phyloP scores from a whole-genome alignment of 2,888 invertebrate genomes.

The Lasioglossum marginatum region DNA sequence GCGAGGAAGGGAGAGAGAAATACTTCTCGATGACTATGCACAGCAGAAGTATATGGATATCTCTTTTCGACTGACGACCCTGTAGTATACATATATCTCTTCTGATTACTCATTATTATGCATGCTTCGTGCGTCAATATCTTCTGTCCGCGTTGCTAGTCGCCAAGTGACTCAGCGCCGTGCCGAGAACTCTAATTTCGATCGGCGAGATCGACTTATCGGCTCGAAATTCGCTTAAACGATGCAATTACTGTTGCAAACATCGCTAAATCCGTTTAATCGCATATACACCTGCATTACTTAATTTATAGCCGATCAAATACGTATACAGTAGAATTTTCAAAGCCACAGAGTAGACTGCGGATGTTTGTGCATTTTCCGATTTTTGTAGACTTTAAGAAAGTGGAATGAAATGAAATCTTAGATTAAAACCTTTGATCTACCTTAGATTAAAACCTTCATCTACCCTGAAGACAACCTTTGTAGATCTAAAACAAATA shows the following conservation, averaged over 20 bases:
- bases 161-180: slow-evolving; percentile 54
- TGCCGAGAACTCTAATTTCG: slow-evolving; percentile 33
- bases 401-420: no score
- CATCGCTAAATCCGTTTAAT: not conserved
- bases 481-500: no score
- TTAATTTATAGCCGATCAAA: not conserved
- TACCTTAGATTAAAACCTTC: no score
- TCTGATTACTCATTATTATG: slow-evolving; percentile 62
- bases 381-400: no score
- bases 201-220: slow-evolving; percentile 34
- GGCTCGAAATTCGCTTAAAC: not conserved
- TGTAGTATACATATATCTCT: slow-evolving; percentile 1
- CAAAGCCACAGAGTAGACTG: not conserved
- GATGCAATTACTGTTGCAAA: not conserved
- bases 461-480: no score
- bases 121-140: slow-evolving; percentile 55
- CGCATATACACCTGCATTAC: no score
- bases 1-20: slow-evolving; percentile 42
- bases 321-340: not conserved
- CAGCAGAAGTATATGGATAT: not conserved
- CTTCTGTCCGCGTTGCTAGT: slow-evolving; percentile 50
- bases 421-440: no score
- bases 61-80: not conserved
- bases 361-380: no score
- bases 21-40: slow-evolving; percentile 30